Evolutionary conservation across 2,888 invertebrate genomes (phyloP), one percentile per base, ranked within the genome.

Genomic region (Lissonota sp.): DNA sequence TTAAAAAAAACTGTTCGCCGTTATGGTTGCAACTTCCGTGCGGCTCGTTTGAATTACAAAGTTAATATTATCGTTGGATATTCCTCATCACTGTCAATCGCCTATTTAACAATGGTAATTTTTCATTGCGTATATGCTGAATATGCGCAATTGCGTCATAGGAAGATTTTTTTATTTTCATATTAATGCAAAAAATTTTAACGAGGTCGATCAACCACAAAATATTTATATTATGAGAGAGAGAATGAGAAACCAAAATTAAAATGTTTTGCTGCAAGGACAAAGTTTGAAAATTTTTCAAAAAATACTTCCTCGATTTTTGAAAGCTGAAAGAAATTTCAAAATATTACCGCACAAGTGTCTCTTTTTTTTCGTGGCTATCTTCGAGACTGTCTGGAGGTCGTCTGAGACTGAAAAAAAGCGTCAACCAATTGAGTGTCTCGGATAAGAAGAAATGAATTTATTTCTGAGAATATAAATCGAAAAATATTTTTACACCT

Each of bases 101-200:
- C 12, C 73, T 3, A 79, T 73, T 79, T 73, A 73, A 49, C 67
- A 79, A 79, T 67, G 69, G 55, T 73, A 73, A 79, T 69, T 62
- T 26, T 26, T 67, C 49, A 67, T 39, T 46, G 62, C 67, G 51
- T 67, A 39, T 14, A 8, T 49, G 26, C 10, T 12, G 6, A 44
- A 12, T 6, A 44, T 12, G 57, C 49, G 42, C 12, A 55, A 51
- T 77, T 64, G 44, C 71, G 60, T 66, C 71, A 71, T 7, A 6
- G 7, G 5, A 37, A 16, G 46, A 1, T 10, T 42, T 37, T 64
- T 64, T 16, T 4, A 46, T 51, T 66, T 51, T 16, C 12, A 26
- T 66, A 64, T 72, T 42, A 53, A 14, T 51, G 53, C 51, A 60
- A 58, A 51, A 77, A 58, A 39, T 26, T 60, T 40, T 4, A 26